Conservation (phyloP, 2,797 vertebrate species). For the Gephyroberyx darwinii region DNA sequence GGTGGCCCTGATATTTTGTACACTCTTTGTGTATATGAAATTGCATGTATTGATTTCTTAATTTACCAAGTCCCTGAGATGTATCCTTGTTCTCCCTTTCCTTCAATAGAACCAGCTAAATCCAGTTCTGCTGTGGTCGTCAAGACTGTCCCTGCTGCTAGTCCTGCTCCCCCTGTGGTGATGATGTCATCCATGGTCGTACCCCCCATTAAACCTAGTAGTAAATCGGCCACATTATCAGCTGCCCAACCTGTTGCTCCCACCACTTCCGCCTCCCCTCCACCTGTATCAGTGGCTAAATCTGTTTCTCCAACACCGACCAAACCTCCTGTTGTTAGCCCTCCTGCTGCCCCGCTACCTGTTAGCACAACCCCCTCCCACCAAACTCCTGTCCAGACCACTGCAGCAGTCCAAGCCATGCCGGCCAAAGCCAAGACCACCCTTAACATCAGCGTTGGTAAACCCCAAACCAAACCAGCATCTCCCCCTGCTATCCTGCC, state of each 20-base stretch:
- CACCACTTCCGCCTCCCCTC: conserved; percentile 41
- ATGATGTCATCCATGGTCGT: conserved; percentile 83
- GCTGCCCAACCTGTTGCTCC: conserved; percentile 48
- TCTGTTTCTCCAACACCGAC: conserved; percentile 44
- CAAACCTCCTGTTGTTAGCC: conserved; percentile 29
- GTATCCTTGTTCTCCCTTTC: conserved; percentile 13
- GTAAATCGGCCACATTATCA: conserved; percentile 67
- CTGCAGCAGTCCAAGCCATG: conserved; percentile 61
- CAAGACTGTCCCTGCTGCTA: conserved; percentile 63
- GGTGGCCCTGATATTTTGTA: no score
- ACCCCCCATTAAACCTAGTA: conserved; percentile 73
- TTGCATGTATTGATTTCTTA: background rate
- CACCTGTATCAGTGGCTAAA: conserved; percentile 29
- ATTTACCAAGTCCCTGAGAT: background rate
- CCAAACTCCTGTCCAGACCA: conserved; percentile 60
- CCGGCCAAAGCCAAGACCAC: conserved; percentile 78
- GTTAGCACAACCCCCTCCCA: conserved; percentile 32
- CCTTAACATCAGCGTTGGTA: conserved; percentile 79
- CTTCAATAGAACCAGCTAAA: conserved; percentile 72
- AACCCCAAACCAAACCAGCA: conserved; percentile 68
- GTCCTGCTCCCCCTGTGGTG: conserved; percentile 70
- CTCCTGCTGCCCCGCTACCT: conserved; percentile 15
- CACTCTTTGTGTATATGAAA: no score
- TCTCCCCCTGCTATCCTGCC: conserved; percentile 78
- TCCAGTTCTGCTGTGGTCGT: conserved; percentile 76